Evolutionary conservation across 2,888 invertebrate species (phyloP).

Genomic region (Melangyna quadrimaculata): DNA sequence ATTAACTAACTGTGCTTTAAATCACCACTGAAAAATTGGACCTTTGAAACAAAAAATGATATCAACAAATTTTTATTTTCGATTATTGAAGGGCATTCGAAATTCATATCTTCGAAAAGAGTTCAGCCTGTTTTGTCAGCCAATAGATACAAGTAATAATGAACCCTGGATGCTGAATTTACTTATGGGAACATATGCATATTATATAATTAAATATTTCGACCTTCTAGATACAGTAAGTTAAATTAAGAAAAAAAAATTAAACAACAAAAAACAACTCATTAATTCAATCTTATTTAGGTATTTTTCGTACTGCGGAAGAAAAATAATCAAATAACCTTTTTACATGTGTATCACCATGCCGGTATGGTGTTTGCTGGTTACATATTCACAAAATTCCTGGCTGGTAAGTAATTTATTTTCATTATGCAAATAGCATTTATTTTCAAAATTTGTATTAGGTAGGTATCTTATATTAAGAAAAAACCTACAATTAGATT

Average conservation of each 20-base stretch:
- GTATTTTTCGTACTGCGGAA: slow-evolving; percentile 90
- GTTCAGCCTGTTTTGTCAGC: slow-evolving; percentile 77
- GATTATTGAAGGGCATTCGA: slow-evolving; percentile 70
- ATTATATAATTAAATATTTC: slow-evolving; percentile 86
- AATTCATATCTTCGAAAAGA: slow-evolving; percentile 75
- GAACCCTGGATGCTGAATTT: slow-evolving; percentile 80
- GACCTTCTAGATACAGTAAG: slow-evolving; percentile 87
- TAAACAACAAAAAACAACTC: not conserved
- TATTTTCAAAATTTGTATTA: too few species aligned
- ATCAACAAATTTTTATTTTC: not conserved
- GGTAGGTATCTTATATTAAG: too few species aligned
- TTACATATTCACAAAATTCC: slow-evolving; percentile 84
- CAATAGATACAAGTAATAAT: slow-evolving; percentile 74
- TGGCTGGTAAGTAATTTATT: slow-evolving; percentile 82
- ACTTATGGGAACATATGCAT: slow-evolving; percentile 83
- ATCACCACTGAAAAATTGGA: too few species aligned
- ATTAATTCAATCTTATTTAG: slow-evolving; percentile 69
- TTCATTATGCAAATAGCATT: too few species aligned
- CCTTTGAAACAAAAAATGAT: too few species aligned
- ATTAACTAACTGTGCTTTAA: too few species aligned
- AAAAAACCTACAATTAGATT: too few species aligned
- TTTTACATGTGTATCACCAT: slow-evolving; percentile 93
- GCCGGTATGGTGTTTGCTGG: slow-evolving; percentile 88
- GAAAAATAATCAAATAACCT: slow-evolving; percentile 90
- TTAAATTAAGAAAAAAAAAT: not conserved